Percentiles rank a stretch among this genome's conserved stretches.
These are phyloP conservation scores for Salminus brasiliensis DNA, from an alignment of 2,113 vertebrate genomes.

Conservation along the genomic window DNA sequence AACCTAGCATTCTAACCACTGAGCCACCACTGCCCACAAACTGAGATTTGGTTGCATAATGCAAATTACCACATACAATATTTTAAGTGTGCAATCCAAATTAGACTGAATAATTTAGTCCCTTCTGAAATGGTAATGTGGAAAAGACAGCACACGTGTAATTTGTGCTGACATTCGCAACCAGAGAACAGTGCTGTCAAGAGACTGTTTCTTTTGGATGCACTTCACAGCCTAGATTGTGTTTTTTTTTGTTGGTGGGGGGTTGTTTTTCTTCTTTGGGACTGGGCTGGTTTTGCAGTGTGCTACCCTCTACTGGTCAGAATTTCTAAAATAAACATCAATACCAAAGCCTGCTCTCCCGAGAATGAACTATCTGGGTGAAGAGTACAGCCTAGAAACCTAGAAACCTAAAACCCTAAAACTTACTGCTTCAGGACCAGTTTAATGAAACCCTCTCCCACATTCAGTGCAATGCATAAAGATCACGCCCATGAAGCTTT, in stretches of 20 bases:
- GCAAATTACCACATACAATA: not conserved
- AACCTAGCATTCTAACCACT: too few relatives aligned
- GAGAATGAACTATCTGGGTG: not conserved
- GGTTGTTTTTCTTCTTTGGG: not conserved
- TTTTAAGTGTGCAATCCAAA: not conserved
- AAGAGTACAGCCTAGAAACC: not conserved
- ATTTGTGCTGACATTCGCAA: not conserved
- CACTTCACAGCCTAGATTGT: not conserved
- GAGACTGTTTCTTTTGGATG: not conserved
- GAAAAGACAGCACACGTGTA: not conserved
- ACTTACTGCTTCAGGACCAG: not conserved
- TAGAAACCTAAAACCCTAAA: not conserved
- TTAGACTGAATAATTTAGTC: not conserved
- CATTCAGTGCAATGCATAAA: too few relatives aligned
- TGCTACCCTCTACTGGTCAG: constrained; percentile 9
- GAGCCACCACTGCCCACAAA: too few relatives aligned
- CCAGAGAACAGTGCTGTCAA: not conserved
- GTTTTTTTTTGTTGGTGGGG: too few relatives aligned
- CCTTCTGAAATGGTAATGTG: not conserved
- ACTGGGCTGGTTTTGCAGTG: not conserved
- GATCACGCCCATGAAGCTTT: too few relatives aligned
- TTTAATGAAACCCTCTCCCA: not conserved
- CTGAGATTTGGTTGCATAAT: constrained; percentile 15
- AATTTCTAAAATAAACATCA: not conserved
- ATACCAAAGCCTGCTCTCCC: not conserved